Percentiles rank a stretch among this genome's conserved stretches.
phyloP scores from a whole-genome alignment of 2,797 vertebrate genomes.

The Platalea minor region DNA sequence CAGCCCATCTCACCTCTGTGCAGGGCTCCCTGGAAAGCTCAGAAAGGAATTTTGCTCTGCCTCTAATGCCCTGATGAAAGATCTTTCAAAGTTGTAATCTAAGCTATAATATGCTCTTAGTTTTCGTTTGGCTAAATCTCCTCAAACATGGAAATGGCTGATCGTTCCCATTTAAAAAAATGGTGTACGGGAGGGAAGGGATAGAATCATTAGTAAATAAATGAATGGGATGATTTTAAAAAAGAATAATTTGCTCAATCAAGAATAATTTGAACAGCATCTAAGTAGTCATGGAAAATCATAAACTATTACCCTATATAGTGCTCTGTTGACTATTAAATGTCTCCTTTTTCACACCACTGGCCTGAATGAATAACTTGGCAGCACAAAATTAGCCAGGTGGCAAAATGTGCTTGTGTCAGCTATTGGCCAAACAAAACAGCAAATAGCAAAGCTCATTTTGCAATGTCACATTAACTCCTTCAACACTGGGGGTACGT shows the following conservation, averaged over 20 bases:
- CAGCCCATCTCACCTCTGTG: neutral
- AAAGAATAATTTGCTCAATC: constrained; percentile 74
- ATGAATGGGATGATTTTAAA: constrained; percentile 71
- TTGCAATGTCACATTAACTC: constrained; percentile 71
- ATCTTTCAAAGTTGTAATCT: constrained; percentile 14
- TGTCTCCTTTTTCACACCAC: constrained; percentile 76
- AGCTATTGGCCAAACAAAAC: constrained; percentile 72
- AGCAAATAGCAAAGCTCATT: constrained; percentile 67
- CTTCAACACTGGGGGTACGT: neutral
- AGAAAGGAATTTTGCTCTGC: neutral
- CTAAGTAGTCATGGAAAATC: constrained; percentile 72
- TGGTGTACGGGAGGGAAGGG: neutral
- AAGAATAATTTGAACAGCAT: constrained; percentile 73
- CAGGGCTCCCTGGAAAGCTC: neutral
- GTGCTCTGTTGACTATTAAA: constrained; percentile 76
- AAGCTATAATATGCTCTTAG: neutral
- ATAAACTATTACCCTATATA: constrained; percentile 75
- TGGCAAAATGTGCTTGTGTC: constrained; percentile 74
- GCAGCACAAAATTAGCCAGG: constrained; percentile 74
- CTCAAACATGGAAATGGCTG: constrained; percentile 48
- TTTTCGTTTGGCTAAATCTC: constrained; percentile 22
- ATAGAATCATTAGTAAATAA: constrained; percentile 61
- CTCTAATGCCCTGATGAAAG: neutral
- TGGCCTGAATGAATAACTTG: constrained; percentile 75
- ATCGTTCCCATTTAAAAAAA: constrained; percentile 55